These are phyloP conservation scores for Lontra canadensis DNA, from an alignment of 2,113 vertebrate species.

Conservation along the genomic window DNA sequence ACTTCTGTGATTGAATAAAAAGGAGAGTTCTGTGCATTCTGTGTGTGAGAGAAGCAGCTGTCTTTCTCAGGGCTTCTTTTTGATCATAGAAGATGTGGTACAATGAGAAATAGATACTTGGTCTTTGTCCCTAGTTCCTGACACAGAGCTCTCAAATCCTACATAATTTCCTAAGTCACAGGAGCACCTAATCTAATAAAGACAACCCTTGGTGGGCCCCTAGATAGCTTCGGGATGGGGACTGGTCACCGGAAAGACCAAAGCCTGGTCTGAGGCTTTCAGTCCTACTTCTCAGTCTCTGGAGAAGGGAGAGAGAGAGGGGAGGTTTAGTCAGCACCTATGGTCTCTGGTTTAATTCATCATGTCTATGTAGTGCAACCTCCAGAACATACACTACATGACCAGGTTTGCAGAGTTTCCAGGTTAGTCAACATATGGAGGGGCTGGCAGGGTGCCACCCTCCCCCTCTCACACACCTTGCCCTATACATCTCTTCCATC, in stretches of 20 bases:
- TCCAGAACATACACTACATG: not conserved
- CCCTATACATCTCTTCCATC: not conserved
- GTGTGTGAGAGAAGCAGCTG: not conserved
- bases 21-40: not conserved
- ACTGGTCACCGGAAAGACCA: not conserved
- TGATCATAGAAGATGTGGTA: not conserved
- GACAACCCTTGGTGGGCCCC: not conserved
- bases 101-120: not conserved
- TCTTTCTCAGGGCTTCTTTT: not conserved
- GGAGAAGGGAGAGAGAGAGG: not conserved
- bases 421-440: not conserved
- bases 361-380: not conserved
- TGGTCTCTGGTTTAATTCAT: not conserved
- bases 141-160: not conserved
- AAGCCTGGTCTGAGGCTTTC: not conserved
- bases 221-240: not conserved
- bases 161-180: not conserved
- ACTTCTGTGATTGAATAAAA: not conserved
- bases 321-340: not conserved
- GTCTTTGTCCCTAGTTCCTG: not conserved
- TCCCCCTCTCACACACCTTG: not conserved
- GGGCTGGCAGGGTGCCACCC: no score
- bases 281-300: not conserved
- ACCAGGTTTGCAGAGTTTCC: not conserved
- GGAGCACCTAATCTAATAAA: not conserved